Evolutionary conservation across 2,797 vertebrate species (phyloP).

Genomic region (Macropodus opercularis): DNA sequence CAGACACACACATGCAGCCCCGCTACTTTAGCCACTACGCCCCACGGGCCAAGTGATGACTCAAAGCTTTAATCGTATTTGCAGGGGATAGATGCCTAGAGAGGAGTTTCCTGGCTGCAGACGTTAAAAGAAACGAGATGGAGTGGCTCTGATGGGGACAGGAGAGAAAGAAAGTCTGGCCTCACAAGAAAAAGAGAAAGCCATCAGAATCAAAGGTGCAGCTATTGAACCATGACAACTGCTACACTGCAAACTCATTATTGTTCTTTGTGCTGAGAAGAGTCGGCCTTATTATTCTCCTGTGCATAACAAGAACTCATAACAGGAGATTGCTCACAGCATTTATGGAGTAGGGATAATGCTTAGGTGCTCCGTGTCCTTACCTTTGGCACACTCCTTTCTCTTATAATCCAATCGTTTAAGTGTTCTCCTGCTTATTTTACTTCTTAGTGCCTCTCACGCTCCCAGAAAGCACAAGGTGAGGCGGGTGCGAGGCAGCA

Average conservation of each 20-base stretch:
- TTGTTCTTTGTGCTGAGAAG: constrained; percentile 50
- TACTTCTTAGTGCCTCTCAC: constrained; percentile 45
- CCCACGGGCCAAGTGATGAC: constrained; percentile 72
- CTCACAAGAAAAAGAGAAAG: constrained; percentile 18
- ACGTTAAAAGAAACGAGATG: constrained; percentile 24
- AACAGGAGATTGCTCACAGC: constrained; percentile 62
- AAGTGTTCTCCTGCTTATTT: constrained; percentile 49
- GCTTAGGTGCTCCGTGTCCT: constrained; percentile 55
- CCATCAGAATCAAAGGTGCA: constrained; percentile 53
- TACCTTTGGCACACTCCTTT: constrained; percentile 53
- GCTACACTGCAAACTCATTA: constrained; percentile 65
- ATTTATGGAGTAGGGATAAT: constrained; percentile 64
- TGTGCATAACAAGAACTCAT: constrained; percentile 66
- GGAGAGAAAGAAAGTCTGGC: constrained; percentile 17
- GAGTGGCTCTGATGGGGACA: constrained; percentile 7
- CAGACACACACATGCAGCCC: constrained; percentile 9
- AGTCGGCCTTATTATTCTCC: constrained; percentile 66
- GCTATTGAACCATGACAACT: constrained; percentile 54
- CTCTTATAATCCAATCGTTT: constrained; percentile 58
- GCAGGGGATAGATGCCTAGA: constrained; percentile 70
- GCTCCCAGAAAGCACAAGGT: constrained; percentile 7
- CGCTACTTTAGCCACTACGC: constrained; percentile 50
- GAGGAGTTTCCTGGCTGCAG: constrained; percentile 51
- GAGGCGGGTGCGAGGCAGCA: background rate
- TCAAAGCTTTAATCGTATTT: constrained; percentile 77